Base-by-base conservation (phyloP, 2,797 vertebrate genomes). In the Coreius guichenoti region DNA sequence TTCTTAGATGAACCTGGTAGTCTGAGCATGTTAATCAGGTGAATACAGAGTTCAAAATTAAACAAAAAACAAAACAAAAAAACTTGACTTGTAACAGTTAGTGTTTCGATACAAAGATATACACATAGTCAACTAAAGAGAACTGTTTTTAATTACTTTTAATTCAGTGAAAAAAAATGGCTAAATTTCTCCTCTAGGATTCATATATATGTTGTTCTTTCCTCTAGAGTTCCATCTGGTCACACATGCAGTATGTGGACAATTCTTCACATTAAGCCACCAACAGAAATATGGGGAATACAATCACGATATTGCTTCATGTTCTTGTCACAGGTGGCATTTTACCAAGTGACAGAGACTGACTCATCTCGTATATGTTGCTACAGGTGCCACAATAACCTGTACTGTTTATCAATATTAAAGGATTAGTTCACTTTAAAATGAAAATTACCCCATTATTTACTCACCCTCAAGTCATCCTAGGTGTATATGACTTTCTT, bases 191-290 rank as follows among this genome's bases (percentile, higher is more conserved):
- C 4, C 9, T 74, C 45, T 51, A 26, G n/a, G 14, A 73, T 73
- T 14, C n/a, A 47, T 73, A 29, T 33, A 75, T 56, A 36, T 56
- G 33, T 56, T 76, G 13, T 54, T 76, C 19, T 75, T 54, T 75
- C 29, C 17, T 54, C 29, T 29, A 6, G 73, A 75, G 5, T 54
- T 33, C 12, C 74, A 76, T 76, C 49, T 36, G 74, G 6, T 56
- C 21, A 36, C 51, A 23, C 31, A 56, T 39, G 45, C 45, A 14
- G 45, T 14, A 76, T 76, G 74, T 76, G 74, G 31, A 36, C 4
- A 16, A 56, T 76, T n/a, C 31, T 36, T 76, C 74, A 54, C 29
- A 14, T 36, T 74, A 51, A 29, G 16, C 47, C 45, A 31, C 26
- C 12, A 56, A 36, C 49, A 54, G 11, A 33, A 23, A 54, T 31